A percentile compares a stretch with the other conserved stretches of the same genome.
These are phyloP conservation scores for Sycophaga agraensis DNA, from an alignment of 1,140 invertebrate species.

Conservation along the genomic window DNA sequence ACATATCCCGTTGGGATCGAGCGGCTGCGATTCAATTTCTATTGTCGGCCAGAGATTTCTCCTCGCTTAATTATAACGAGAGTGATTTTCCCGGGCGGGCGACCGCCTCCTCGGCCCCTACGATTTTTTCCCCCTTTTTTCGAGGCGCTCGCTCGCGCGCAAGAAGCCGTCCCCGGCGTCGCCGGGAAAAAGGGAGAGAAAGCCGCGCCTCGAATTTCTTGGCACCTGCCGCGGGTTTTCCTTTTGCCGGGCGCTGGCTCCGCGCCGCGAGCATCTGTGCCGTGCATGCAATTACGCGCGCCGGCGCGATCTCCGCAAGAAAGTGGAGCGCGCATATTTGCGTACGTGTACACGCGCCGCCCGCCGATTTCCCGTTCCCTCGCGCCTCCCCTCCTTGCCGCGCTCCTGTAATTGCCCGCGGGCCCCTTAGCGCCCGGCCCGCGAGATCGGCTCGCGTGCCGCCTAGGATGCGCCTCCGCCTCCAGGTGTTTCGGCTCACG, in stretches of 20 bases:
- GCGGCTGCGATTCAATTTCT: conserved; percentile 14
- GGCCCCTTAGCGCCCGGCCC: not conserved
- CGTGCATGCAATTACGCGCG: conserved; percentile 21
- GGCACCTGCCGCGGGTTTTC: conserved; percentile 16
- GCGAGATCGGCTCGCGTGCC: no score
- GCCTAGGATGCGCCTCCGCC: no score
- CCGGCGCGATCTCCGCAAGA: not conserved
- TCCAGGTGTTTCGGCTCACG: no score
- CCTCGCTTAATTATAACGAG: conserved; percentile 12
- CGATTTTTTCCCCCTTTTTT: no score
- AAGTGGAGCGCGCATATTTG: conserved; percentile 16
- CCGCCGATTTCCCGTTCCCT: not conserved
- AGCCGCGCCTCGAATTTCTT: conserved; percentile 12
- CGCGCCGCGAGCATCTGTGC: conserved; percentile 16
- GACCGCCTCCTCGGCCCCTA: no score
- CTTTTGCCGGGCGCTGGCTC: conserved; percentile 5
- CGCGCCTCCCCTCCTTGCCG: not conserved
- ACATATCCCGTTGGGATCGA: no score
- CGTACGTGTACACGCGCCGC: not conserved
- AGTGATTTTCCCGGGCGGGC: not conserved
- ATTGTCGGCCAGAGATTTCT: conserved; percentile 17
- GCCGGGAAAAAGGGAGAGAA: not conserved
- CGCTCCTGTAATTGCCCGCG: not conserved
- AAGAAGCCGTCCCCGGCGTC: not conserved
- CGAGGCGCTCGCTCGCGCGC: not conserved